Percentiles rank a stretch among this genome's conserved stretches.
Conservation (phyloP, 2,888 invertebrate genomes). For the Tetramorium bicarinatum region DNA sequence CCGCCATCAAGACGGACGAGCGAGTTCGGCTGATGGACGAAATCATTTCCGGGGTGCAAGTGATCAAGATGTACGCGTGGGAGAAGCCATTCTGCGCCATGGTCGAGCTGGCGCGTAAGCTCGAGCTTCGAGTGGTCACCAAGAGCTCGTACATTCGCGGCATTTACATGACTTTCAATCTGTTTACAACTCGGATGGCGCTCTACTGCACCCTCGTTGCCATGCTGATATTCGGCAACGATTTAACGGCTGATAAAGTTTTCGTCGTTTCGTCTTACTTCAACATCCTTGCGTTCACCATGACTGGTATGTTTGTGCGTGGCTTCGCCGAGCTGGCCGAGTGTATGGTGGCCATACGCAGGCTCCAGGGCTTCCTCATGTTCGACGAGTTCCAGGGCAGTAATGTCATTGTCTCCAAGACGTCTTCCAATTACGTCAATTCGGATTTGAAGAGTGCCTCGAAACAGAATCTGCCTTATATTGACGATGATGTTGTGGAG, state of each 20-base stretch:
- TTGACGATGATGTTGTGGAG: slow-evolving; percentile 76
- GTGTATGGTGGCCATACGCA: slow-evolving; percentile 86
- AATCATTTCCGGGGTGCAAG: slow-evolving; percentile 91
- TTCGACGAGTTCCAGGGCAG: slow-evolving; percentile 84
- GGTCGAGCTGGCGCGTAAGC: slow-evolving; percentile 88
- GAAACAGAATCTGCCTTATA: slow-evolving; percentile 80
- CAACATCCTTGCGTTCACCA: slow-evolving; percentile 87
- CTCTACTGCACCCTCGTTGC: slow-evolving; percentile 92
- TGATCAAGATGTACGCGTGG: slow-evolving; percentile 94
- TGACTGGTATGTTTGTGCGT: slow-evolving; percentile 88
- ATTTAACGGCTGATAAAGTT: slow-evolving; percentile 91
- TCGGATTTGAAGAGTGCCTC: slow-evolving; percentile 73
- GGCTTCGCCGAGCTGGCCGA: slow-evolving; percentile 88
- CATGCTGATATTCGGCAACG: slow-evolving; percentile 89
- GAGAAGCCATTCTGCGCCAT: slow-evolving; percentile 91
- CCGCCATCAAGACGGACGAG: slow-evolving; percentile 90
- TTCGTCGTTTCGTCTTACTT: slow-evolving; percentile 88
- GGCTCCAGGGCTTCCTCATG: slow-evolving; percentile 86
- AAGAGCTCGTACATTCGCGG: slow-evolving; percentile 90
- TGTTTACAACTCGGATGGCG: slow-evolving; percentile 94
- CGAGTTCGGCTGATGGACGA: slow-evolving; percentile 93
- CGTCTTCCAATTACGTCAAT: slow-evolving; percentile 48
- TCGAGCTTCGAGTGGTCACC: slow-evolving; percentile 88
- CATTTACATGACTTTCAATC: slow-evolving; percentile 91
- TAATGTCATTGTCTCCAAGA: slow-evolving; percentile 41